Conservation (phyloP, 1,140 invertebrate genomes). For the Leptinotarsa lineolata region DNA sequence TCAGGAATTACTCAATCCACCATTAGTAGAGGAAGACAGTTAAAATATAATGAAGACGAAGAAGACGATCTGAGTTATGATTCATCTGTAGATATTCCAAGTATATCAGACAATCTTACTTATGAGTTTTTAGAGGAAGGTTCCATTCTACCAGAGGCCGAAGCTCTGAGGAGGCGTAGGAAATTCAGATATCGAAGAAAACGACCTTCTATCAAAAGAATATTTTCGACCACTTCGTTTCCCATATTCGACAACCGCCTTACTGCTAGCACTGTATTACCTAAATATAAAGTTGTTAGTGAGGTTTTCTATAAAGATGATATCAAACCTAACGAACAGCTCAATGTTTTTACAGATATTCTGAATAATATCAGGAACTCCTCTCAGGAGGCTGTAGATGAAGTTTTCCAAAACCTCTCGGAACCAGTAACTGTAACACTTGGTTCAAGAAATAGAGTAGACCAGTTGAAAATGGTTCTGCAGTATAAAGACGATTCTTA, state of each 20-base stretch:
- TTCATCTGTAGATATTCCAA: not conserved
- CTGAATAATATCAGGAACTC: slow-evolving; percentile 53
- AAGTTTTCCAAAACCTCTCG: not conserved
- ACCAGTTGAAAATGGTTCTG: not conserved
- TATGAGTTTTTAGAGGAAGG: not conserved
- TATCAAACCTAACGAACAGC: slow-evolving; percentile 53
- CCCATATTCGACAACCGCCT: slow-evolving; percentile 31
- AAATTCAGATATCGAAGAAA: slow-evolving; percentile 22
- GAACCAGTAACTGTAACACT: slow-evolving; percentile 29
- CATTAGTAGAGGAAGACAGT: not conserved
- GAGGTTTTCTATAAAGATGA: slow-evolving; percentile 54
- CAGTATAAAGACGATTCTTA: slow-evolving; percentile 17
- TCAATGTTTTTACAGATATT: slow-evolving; percentile 53
- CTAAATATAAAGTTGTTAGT: slow-evolving; percentile 45
- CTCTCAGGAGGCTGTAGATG: not conserved
- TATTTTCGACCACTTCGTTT: slow-evolving; percentile 36
- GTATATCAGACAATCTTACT: not conserved
- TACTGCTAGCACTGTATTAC: slow-evolving; percentile 35
- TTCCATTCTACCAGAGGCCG: slow-evolving; percentile 26
- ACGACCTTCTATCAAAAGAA: slow-evolving; percentile 12
- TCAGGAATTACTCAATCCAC: no score
- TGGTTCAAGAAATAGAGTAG: slow-evolving; percentile 13
- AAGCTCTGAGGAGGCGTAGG: slow-evolving; percentile 32
- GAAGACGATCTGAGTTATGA: slow-evolving; percentile 10
- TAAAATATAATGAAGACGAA: not conserved